Evolutionary conservation across 2,888 invertebrate species (phyloP).

Genomic region (Allygus modestus): DNA sequence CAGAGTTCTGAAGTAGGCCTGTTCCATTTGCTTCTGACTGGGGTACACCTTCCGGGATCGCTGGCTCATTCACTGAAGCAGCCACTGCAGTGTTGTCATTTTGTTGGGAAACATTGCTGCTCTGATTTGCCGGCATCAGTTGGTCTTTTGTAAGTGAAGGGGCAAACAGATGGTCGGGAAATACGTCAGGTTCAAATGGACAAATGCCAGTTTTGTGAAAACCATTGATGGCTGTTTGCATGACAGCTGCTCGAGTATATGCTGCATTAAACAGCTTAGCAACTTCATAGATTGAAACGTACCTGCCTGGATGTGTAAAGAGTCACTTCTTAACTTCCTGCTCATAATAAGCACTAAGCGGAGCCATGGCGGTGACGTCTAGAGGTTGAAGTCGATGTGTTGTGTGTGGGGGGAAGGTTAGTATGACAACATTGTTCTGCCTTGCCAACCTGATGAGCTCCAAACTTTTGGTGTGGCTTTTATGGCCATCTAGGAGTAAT

Average conservation of each 20-base stretch:
- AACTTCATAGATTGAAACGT: constrained; percentile 48
- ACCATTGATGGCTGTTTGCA: constrained; percentile 19
- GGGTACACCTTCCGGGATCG: constrained; percentile 22
- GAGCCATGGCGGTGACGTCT: constrained; percentile 47
- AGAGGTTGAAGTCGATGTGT: constrained; percentile 37
- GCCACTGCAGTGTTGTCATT: constrained; percentile 21
- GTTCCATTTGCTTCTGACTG: constrained; percentile 41
- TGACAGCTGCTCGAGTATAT: background rate
- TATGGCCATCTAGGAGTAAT: constrained; percentile 61
- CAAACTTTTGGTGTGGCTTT: constrained; percentile 67
- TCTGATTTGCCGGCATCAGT: constrained; percentile 41
- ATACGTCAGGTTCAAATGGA: constrained; percentile 36
- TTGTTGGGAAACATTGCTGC: constrained; percentile 34
- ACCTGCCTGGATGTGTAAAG: constrained; percentile 43
- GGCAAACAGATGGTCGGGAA: constrained; percentile 41
- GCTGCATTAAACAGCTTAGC: constrained; percentile 40
- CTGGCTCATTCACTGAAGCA: constrained; percentile 46
- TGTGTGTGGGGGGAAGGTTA: constrained; percentile 61
- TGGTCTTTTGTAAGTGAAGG: constrained; percentile 35
- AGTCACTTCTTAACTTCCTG: constrained; percentile 42
- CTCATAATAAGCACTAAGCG: constrained; percentile 46
- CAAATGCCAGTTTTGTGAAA: constrained; percentile 19
- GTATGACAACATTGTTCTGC: constrained; percentile 60
- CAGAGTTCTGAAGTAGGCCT: constrained; percentile 47
- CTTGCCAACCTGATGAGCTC: constrained; percentile 62